Evolutionary conservation across 1,140 invertebrate species (phyloP), one percentile per base, ranked within the genome.

Genomic region (Psilanteris sp.): DNA sequence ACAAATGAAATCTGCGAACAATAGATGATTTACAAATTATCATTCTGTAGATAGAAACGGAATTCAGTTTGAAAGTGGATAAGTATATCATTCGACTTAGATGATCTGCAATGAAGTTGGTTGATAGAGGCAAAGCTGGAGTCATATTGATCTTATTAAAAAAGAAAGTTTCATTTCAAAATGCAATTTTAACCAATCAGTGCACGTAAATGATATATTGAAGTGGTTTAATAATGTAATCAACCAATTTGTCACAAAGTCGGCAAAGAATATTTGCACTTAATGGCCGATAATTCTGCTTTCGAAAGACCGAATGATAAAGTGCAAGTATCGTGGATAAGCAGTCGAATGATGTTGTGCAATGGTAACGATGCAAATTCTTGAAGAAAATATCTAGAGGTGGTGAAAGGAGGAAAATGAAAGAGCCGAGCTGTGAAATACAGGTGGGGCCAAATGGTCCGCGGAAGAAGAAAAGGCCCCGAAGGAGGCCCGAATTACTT

Each of bases 401-500:
- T 57, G 41, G 43, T 68, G 64, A 68, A 68, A 68, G 64, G 48
- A 54, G 41, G 50, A 29, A 52, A 52, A 70, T 31, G 41, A 52
- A 70, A 39, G 43, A 59, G 20, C 6, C 24, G 8, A 15, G 31
- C 31, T 46, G 46, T 46, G 20, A 41, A 44, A 44, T 24, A 9
- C 14, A 27, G 44, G 24, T 32, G 37, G 11, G 39, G 20, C 22
- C 31, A 34, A 37, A 29, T 46, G 43, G 14, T 41, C 57, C 10
- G 24, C 29, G 43, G 9, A 22, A 64, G 46, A 54, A 44, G 50
- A 73, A 64, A 32, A 74, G 46, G 13, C 32, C 57, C 32, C 15
- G 34, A 52, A 71, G 67, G 55, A 16, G 54, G 10, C 48, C 39
- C 59, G 41, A 84, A 81, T 82, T 78, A 77, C 66, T 34, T 11